Percentiles rank a stretch among this genome's conserved stretches.
Evolutionary conservation across 2,113 vertebrate genomes (phyloP).

Genomic region (Grantiella picta): DNA sequence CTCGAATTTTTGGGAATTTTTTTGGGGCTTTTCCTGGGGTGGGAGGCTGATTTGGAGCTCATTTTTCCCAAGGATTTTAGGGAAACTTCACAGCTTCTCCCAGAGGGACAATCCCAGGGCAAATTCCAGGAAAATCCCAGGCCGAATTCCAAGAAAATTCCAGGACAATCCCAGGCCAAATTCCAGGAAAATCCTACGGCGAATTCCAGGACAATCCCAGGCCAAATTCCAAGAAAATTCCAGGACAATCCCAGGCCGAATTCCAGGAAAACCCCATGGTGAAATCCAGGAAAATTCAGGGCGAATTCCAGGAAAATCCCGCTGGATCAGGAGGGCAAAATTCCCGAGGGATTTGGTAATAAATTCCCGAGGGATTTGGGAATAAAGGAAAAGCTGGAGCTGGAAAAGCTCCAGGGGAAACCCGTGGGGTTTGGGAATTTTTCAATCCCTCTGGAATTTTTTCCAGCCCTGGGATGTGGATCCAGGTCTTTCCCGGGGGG

Average conservation of each 20-base stretch:
- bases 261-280: no score
- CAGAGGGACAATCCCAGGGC: not conserved
- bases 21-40: no score
- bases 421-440: rapidly evolving
- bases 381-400: not conserved
- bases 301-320: not conserved
- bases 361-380: not conserved
- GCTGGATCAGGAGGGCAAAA: not conserved
- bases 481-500: not conserved
- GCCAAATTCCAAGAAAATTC: no score
- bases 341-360: not conserved
- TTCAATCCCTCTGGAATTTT: not conserved
- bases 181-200: no score
- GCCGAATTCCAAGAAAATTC: no score
- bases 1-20: not conserved
- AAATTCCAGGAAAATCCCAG: no score
- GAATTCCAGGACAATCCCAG: no score
- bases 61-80: not conserved
- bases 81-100: not conserved
- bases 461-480: rapidly evolving
- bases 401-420: no score
- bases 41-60: not conserved
- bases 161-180: no score
- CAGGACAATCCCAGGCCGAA: no score
- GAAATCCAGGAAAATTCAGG: not conserved